These are phyloP conservation scores for Triplophysa yarkandensis DNA, from an alignment of 2,797 vertebrate genomes.

Conservation along the genomic window DNA sequence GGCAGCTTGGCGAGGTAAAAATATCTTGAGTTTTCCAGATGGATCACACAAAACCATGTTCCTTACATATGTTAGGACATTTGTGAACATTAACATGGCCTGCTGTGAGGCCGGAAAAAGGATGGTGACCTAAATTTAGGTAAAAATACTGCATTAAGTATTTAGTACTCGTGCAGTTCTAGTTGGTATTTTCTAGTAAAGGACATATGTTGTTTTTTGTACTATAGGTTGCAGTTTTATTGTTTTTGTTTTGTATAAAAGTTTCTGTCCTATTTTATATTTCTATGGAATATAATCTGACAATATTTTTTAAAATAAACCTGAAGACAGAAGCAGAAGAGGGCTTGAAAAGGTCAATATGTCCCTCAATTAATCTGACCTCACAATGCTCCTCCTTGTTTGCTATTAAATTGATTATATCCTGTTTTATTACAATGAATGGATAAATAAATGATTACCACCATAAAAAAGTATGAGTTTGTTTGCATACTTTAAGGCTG, in stretches of 20 bases:
- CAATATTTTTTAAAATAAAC: no score
- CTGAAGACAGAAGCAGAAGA: no score
- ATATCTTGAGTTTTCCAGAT: slow-evolving; percentile 46
- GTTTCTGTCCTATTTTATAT: no score
- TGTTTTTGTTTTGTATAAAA: no score
- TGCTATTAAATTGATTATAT: neutral
- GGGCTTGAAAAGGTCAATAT: no score
- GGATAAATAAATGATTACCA: neutral
- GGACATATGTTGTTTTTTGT: neutral
- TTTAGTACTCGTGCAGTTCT: neutral
- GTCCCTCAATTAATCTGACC: no score
- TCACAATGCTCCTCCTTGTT: neutral
- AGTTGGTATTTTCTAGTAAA: neutral
- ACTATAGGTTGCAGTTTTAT: no score
- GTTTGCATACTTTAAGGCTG: neutral
- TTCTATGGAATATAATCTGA: no score
- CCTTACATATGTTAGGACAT: slow-evolving; percentile 34
- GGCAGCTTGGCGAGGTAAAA: neutral
- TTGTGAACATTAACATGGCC: neutral
- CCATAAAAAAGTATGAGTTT: neutral
- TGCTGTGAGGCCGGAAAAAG: slow-evolving; percentile 13
- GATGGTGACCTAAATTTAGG: neutral
- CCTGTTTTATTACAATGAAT: neutral
- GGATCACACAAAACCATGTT: slow-evolving; percentile 40
- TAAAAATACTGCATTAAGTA: neutral